A percentile compares a stretch with the other conserved stretches of the same genome.
Conservation (phyloP, 2,113 vertebrate species). For the Fregata magnificens region DNA sequence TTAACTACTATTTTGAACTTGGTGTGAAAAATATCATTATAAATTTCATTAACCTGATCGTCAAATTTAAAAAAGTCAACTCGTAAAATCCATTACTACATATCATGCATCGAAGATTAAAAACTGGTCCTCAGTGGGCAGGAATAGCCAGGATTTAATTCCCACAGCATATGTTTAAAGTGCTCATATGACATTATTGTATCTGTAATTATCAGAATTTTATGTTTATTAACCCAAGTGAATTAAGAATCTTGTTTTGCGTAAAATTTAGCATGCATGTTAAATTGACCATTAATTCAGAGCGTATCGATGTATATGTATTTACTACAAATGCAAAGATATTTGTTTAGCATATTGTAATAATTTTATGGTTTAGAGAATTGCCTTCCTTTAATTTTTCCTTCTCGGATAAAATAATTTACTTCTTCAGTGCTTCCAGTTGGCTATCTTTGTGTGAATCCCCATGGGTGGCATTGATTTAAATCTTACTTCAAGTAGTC, state of each 20-base stretch:
- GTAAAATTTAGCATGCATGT: slow-evolving; percentile 40
- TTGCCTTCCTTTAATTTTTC: background rate
- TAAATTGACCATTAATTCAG: slow-evolving; percentile 62
- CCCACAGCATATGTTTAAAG: slow-evolving; percentile 70
- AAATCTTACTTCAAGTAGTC: background rate
- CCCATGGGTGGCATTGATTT: background rate
- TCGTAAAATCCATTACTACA: slow-evolving; percentile 72
- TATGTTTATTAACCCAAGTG: slow-evolving; percentile 68
- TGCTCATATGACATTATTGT: slow-evolving; percentile 67
- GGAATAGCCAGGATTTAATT: slow-evolving; percentile 67
- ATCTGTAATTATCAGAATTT: slow-evolving; percentile 73
- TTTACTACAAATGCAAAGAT: background rate
- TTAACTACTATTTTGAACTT: slow-evolving; percentile 70
- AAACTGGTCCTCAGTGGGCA: slow-evolving; percentile 65
- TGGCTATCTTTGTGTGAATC: background rate
- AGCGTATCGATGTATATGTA: slow-evolving; percentile 22
- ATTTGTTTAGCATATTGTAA: background rate
- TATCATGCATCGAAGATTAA: slow-evolving; percentile 71
- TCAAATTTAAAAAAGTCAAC: slow-evolving; percentile 71
- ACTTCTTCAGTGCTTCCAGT: background rate
- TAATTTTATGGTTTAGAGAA: background rate
- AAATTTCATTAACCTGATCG: slow-evolving; percentile 71
- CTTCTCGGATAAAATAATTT: background rate
- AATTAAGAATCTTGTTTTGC: slow-evolving; percentile 68
- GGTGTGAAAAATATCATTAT: slow-evolving; percentile 68